Evolutionary conservation across 2,888 invertebrate genomes (phyloP).

Genomic region (Eueremaeus valkanovi): DNA sequence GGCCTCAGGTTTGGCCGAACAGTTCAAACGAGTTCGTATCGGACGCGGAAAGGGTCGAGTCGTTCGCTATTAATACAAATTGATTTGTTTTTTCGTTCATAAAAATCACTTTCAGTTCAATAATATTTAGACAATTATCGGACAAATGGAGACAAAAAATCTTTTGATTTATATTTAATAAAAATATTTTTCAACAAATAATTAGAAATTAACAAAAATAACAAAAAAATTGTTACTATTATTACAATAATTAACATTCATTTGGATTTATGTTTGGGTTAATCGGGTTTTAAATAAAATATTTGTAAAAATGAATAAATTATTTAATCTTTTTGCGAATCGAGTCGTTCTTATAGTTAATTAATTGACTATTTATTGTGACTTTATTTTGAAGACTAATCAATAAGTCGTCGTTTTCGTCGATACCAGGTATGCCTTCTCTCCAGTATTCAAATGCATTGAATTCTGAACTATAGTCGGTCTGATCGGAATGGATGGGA

Average conservation of each 20-base stretch:
- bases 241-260: neutral
- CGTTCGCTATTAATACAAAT: too few species aligned
- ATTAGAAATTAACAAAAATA: neutral
- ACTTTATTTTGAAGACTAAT: constrained; percentile 15
- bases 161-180: neutral
- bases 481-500: constrained; percentile 53
- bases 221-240: too few species aligned
- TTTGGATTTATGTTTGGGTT: neutral
- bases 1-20: too few species aligned
- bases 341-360: neutral
- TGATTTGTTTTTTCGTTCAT: too few species aligned
- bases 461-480: constrained; percentile 58
- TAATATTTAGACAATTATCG: too few species aligned
- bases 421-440: constrained; percentile 65
- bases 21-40: too few species aligned
- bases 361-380: neutral
- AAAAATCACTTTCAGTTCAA: too few species aligned
- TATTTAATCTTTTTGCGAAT: neutral
- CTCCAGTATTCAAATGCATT: constrained; percentile 91
- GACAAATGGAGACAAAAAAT: too few species aligned
- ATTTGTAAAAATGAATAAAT: neutral
- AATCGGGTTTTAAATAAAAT: neutral
- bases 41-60: too few species aligned
- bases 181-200: neutral
- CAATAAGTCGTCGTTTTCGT: constrained; percentile 25